Base-by-base conservation (phyloP, 2,888 invertebrate species). In the Polymixis lichenea region DNA sequence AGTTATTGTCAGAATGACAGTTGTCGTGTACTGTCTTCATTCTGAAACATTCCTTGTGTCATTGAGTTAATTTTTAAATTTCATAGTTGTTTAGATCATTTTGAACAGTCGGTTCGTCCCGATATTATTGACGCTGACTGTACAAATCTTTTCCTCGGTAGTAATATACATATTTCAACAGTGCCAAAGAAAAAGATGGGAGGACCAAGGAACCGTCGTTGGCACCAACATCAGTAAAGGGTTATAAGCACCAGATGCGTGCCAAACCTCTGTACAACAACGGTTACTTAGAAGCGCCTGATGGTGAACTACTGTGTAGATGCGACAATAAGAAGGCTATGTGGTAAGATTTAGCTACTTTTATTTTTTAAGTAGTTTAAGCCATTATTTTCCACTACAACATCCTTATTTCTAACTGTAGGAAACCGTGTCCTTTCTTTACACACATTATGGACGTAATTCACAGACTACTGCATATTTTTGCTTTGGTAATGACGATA, bases 201-300 rank as follows among this genome's bases (percentile, higher is more conserved):
- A 83, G 85, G n/a, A 49, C 6, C 3, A 87, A 62, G 43, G 91
- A 85, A 68, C 84, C 80, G 61, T 76, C 85, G 0, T 11, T 83
- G 1, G 70, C 73, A 17, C 28, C 58, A 15, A 88, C 73, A 46
- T 46, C 43, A 46, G 43, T 46, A 67, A 93, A 91, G 81, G 87
- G 89, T 8, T 94, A 94, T 71, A 90, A 92, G 15, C 88, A 95
- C 83, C 87, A 93, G 17, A 95, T 96, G 11, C 94, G 98, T 28
- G 95, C 97, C 32, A 97, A 97, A 85, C 97, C 97, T 0, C 94
- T 98, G 64, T 98, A 98, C 92, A 97, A 98, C 91, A 98, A 98
- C 93, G 98, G 98, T 88, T 97, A 97, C 82, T 93, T 98, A 82
- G 96, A 97, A 93, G 98, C 98, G 0, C 98, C 98, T 0, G 98